Conservation (phyloP, 2,888 invertebrate genomes). For the Apantesis nais region DNA sequence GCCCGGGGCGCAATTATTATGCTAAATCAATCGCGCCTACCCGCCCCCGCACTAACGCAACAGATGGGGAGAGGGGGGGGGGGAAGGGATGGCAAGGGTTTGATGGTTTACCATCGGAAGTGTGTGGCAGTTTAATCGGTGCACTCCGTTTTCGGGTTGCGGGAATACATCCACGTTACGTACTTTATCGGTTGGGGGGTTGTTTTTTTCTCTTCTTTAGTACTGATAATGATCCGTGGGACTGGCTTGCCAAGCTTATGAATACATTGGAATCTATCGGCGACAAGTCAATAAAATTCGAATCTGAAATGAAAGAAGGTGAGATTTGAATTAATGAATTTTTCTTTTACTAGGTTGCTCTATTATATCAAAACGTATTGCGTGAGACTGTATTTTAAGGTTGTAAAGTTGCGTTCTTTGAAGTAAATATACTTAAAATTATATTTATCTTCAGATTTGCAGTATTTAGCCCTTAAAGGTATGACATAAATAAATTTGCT, state of each 20-base stretch:
- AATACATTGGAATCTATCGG: constrained; percentile 90
- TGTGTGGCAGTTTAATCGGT: no score
- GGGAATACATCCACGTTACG: no score
- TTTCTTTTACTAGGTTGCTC: not conserved
- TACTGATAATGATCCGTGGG: constrained; percentile 91
- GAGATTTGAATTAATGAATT: constrained; percentile 38
- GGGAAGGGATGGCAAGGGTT: no score
- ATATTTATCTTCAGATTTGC: not conserved
- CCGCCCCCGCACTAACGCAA: no score
- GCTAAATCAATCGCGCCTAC: no score
- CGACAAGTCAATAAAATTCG: constrained; percentile 83
- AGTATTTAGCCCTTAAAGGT: not conserved
- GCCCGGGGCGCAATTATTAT: no score
- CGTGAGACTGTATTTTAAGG: no score
- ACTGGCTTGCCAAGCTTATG: constrained; percentile 90
- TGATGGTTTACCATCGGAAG: no score
- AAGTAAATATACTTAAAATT: not conserved
- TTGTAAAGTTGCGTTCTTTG: no score
- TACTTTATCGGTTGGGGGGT: not conserved
- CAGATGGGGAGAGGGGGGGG: no score
- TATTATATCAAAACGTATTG: not conserved
- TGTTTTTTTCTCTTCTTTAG: constrained; percentile 65
- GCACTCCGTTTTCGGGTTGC: no score
- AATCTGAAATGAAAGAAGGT: constrained; percentile 83
- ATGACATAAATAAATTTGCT: not conserved